Conservation (phyloP, 2,113 vertebrate genomes). For the Triplophysa dalaica region DNA sequence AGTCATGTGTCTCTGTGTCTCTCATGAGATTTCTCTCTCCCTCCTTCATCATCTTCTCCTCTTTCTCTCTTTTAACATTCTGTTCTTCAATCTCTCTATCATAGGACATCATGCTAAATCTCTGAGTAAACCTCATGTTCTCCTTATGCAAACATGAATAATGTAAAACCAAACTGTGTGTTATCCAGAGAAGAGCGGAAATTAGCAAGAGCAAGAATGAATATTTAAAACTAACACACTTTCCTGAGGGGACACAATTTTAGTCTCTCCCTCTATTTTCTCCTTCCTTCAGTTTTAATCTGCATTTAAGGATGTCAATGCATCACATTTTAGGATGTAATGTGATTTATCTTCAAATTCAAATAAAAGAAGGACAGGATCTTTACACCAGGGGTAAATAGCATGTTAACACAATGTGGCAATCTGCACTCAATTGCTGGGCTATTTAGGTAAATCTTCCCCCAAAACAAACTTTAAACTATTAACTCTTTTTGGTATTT, state of each 20-base stretch:
- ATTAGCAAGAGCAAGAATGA: not conserved
- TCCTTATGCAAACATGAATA: not conserved
- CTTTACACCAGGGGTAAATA: no score
- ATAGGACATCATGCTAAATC: constrained; percentile 1
- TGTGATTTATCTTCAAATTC: no score
- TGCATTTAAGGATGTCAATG: no score
- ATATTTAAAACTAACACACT: constrained; percentile 10
- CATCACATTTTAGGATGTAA: no score
- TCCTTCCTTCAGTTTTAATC: no score
- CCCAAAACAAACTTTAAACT: no score
- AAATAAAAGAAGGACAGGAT: no score
- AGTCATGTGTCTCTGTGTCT: no score
- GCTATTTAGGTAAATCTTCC: no score
- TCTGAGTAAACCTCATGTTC: constrained; percentile 4
- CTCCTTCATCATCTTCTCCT: not conserved
- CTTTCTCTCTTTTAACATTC: not conserved
- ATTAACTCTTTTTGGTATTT: no score
- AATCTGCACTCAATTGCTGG: no score
- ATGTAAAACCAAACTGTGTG: not conserved
- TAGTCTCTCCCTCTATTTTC: not conserved
- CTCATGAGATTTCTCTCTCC: not conserved
- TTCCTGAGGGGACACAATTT: not conserved
- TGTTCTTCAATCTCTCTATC: not conserved
- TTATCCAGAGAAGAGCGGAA: not conserved
- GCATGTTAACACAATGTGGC: no score